A percentile compares a stretch with the other conserved stretches of the same genome.
Conservation (phyloP, 2,888 invertebrate species). For the Abrostola tripartita region DNA sequence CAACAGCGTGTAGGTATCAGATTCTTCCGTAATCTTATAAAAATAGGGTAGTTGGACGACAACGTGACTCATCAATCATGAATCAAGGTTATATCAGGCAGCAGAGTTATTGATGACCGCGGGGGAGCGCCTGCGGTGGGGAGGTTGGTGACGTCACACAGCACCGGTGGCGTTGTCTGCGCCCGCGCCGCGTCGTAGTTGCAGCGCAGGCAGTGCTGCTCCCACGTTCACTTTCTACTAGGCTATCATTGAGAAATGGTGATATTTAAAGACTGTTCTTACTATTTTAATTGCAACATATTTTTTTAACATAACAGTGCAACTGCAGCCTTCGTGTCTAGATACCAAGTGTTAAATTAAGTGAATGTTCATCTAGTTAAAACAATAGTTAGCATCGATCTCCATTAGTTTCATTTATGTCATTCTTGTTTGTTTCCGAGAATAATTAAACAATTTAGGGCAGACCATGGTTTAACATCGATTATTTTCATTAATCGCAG, state of each 20-base stretch:
- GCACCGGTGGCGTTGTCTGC: slow-evolving; percentile 42
- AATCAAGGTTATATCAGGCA: slow-evolving; percentile 59
- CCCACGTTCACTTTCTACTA: slow-evolving; percentile 81
- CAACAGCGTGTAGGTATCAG: slow-evolving; percentile 25
- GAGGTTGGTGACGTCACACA: slow-evolving; percentile 58
- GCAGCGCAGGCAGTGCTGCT: slow-evolving; percentile 55
- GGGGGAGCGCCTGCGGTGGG: slow-evolving; percentile 27
- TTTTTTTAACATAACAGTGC: no score
- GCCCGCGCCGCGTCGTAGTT: slow-evolving; percentile 50
- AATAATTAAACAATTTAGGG: slow-evolving; percentile 50
- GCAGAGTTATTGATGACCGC: slow-evolving; percentile 48
- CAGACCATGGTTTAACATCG: slow-evolving; percentile 54
- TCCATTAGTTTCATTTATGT: slow-evolving; percentile 15
- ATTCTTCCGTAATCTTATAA: slow-evolving; percentile 51
- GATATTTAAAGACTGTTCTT: slow-evolving; percentile 2
- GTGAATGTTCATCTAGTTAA: background rate
- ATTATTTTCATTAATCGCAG: slow-evolving; percentile 67
- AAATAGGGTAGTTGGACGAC: slow-evolving; percentile 50
- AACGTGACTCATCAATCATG: slow-evolving; percentile 54
- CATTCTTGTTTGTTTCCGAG: slow-evolving; percentile 18
- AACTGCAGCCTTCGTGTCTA: no score
- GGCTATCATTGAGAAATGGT: slow-evolving; percentile 59
- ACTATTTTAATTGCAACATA: slow-evolving; percentile 3
- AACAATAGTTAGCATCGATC: background rate
- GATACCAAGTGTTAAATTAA: background rate